Evolutionary conservation across 1,140 invertebrate genomes (phyloP).

Genomic region (Homarus americanus): DNA sequence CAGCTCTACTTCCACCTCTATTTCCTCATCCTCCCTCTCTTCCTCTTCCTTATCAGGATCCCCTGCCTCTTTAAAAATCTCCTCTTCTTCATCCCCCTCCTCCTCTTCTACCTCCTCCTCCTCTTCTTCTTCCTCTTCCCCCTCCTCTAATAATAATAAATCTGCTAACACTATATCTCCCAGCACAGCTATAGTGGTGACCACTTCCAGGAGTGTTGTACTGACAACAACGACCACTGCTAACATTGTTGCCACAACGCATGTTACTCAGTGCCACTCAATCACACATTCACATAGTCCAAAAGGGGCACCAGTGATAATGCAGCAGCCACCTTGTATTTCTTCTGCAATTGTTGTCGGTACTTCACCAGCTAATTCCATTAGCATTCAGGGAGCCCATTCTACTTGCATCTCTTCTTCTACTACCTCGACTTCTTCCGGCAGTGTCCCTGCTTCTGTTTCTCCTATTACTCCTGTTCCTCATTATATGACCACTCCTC

Average conservation of each 20-base stretch:
- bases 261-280: constrained; percentile 63
- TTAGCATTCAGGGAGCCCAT: constrained; percentile 37
- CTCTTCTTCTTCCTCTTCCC: not conserved
- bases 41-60: not conserved
- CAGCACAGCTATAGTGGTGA: not conserved
- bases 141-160: not conserved
- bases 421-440: constrained; percentile 31
- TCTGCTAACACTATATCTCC: not conserved
- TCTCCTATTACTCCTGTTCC: constrained; percentile 12
- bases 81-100: constrained; percentile 5
- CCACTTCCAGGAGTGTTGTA: constrained; percentile 15
- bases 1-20: not conserved
- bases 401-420: constrained; percentile 25
- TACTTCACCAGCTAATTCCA: constrained; percentile 23
- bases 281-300: constrained; percentile 37
- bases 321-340: constrained; percentile 24
- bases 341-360: constrained; percentile 16
- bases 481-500: constrained; percentile 60
- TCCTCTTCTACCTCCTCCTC: not conserved
- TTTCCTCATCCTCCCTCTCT: not conserved
- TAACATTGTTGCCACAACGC: constrained; percentile 41
- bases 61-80: not conserved
- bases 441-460: constrained; percentile 21
- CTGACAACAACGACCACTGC: constrained; percentile 27
- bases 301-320: constrained; percentile 12